A percentile compares a stretch with the other conserved stretches of the same genome.
Conservation (phyloP, 2,797 vertebrate species). For the Yasuhikotakia modesta region DNA sequence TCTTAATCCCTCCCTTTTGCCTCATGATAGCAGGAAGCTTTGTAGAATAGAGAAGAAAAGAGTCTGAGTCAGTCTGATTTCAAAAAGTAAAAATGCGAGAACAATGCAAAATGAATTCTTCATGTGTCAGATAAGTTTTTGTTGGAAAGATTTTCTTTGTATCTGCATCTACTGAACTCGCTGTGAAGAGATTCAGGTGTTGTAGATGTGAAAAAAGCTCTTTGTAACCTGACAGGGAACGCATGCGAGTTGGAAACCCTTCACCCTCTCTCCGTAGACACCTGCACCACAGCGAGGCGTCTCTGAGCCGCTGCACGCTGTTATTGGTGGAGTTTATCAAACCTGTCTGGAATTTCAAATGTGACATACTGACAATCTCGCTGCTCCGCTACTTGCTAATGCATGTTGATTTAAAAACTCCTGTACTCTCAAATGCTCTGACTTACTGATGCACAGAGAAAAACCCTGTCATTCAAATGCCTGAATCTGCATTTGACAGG, state of each 20-base stretch:
- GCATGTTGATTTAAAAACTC: constrained; percentile 36
- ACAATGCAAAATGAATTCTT: constrained; percentile 47
- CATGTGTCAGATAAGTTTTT: constrained; percentile 47
- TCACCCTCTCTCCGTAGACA: constrained; percentile 15
- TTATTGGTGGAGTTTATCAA: constrained; percentile 41
- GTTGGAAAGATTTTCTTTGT: constrained; percentile 32
- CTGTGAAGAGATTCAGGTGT: constrained; percentile 48
- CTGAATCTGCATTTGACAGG: not conserved
- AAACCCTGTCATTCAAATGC: not conserved
- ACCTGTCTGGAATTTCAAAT: constrained; percentile 46
- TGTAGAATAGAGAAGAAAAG: constrained; percentile 40
- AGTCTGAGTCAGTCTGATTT: constrained; percentile 46
- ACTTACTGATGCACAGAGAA: constrained; percentile 4
- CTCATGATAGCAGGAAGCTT: constrained; percentile 27
- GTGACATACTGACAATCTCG: constrained; percentile 40
- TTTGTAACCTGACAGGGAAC: constrained; percentile 52
- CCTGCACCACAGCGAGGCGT: constrained; percentile 27
- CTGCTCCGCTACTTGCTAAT: constrained; percentile 13
- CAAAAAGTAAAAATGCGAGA: constrained; percentile 49
- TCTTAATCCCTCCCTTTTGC: constrained; percentile 44
- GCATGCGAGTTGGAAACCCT: constrained; percentile 36
- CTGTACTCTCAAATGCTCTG: not conserved
- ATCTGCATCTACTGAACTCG: constrained; percentile 42
- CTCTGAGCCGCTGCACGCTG: constrained; percentile 31
- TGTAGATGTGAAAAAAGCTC: constrained; percentile 43